Conservation (phyloP, 1,140 invertebrate species). For the Drosophila suzukii region DNA sequence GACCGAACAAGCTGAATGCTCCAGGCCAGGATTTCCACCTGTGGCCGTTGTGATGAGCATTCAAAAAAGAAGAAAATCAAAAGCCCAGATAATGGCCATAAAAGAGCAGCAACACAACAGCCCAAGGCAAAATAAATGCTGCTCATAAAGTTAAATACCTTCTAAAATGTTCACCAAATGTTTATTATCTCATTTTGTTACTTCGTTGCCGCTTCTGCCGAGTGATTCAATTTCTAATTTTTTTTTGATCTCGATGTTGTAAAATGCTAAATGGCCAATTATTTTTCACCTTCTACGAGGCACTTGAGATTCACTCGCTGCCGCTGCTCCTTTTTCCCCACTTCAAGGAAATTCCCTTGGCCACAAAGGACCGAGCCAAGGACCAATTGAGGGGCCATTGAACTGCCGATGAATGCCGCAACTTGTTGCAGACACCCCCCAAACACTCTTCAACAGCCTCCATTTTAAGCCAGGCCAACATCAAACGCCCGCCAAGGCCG, state of each 20-base stretch:
- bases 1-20: slow-evolving; percentile 33
- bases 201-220: slow-evolving; percentile 2
- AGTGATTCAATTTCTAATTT: slow-evolving; percentile 56
- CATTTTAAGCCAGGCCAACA: slow-evolving; percentile 11
- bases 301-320: slow-evolving; percentile 34
- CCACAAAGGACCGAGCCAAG: slow-evolving; percentile 29
- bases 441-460: slow-evolving; percentile 4
- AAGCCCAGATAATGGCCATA: slow-evolving; percentile 40
- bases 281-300: slow-evolving; percentile 63
- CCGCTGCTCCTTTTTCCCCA: not conserved
- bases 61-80: slow-evolving; percentile 10
- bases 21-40: slow-evolving; percentile 53
- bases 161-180: slow-evolving; percentile 38
- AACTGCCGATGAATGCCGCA: slow-evolving; percentile 28
- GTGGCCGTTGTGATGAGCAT: slow-evolving; percentile 45
- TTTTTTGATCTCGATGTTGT: slow-evolving; percentile 51
- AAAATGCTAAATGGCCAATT: slow-evolving; percentile 75
- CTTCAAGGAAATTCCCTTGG: not conserved
- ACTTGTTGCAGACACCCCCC: slow-evolving; percentile 40
- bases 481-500: slow-evolving; percentile 31
- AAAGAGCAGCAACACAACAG: slow-evolving; percentile 29
- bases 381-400: slow-evolving; percentile 34
- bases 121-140: slow-evolving; percentile 20
- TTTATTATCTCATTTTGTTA: slow-evolving; percentile 18
- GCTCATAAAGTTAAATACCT: slow-evolving; percentile 53